Conservation (phyloP, 2,888 invertebrate genomes). For the Dasypolia templi region DNA sequence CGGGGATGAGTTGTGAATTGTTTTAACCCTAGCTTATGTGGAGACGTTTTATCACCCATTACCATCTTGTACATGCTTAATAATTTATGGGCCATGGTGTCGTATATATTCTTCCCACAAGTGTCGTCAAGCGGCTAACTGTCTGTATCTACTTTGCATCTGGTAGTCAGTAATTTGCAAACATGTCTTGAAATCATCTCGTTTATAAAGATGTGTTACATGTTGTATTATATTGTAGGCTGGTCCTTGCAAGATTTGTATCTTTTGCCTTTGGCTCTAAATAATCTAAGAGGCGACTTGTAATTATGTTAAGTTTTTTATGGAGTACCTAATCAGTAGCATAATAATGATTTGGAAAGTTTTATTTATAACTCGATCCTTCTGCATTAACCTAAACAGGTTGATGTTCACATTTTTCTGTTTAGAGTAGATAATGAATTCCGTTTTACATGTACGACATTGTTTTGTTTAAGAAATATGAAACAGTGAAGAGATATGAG, state of each 20-base stretch:
- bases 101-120: constrained; percentile 5
- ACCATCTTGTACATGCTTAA: neutral
- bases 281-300: constrained; percentile 34
- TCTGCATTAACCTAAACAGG: neutral
- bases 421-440: neutral
- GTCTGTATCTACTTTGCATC: constrained; percentile 27
- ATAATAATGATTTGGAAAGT: constrained; percentile 11
- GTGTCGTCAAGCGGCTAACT: constrained; percentile 12
- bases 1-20: neutral
- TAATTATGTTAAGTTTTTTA: constrained; percentile 37
- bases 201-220: constrained; percentile 49
- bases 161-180: constrained; percentile 41
- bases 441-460: neutral
- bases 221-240: constrained; percentile 27
- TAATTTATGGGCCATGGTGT: constrained; percentile 14
- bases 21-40: neutral
- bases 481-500: too few relatives aligned
- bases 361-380: neutral
- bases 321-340: constrained; percentile 11
- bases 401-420: neutral
- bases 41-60: neutral
- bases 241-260: constrained; percentile 35
- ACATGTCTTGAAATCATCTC: constrained; percentile 48
- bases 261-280: constrained; percentile 51
- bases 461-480: neutral